Evolutionary conservation across 2,888 invertebrate species (phyloP), one percentile per base, ranked within the genome.

Genomic region (Andrena chrysosceles): DNA sequence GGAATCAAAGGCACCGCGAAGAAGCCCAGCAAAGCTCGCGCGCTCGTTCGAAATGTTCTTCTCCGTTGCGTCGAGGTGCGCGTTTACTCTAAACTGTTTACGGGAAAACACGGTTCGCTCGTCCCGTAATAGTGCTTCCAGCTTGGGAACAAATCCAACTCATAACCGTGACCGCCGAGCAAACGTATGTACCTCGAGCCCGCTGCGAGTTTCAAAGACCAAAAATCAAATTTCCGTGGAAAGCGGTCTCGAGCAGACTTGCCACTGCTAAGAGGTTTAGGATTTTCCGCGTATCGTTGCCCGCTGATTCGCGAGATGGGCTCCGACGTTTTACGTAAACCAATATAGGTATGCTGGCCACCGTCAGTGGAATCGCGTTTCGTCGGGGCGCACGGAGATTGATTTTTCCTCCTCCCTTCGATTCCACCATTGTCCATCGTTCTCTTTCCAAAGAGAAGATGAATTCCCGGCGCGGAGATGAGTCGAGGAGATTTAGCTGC

Each of bases 401-500:
- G 85, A 85, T 85, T 85, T 74, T 68, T 76, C 60, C 29, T 16
- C 33, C 23, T 67, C 75, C 66, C 54, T 64, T 33, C 52, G 73
- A 63, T 71, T 62, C 69, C 70, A 73, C 35, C 68, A 63, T 79
- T 74, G 78, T 84, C 67, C 64, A 56, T 78, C 77, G 64, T 67
- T 13, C 59, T 20, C 52, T 7, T 8, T 16, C 64, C 66, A 10
- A 26, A 56, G 23, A 13, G 62, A 62, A 29, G 74, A 81, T 35
- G 62, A 85, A 87, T 73, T 72, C 56, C 66, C 69, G 31, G 77
- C 63, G 26, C 52, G 66, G 7, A 60, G 56, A 33, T 20, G 23
- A 20, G 54, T 63, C 54, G 69, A 83, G 81, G 69, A 81, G 81
- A 73, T 84, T 87, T 81, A 81, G 75, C 80, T 5, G 20, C 70